Evolutionary conservation across 1,140 invertebrate genomes (phyloP).

Genomic region (Eubasilissa regina): DNA sequence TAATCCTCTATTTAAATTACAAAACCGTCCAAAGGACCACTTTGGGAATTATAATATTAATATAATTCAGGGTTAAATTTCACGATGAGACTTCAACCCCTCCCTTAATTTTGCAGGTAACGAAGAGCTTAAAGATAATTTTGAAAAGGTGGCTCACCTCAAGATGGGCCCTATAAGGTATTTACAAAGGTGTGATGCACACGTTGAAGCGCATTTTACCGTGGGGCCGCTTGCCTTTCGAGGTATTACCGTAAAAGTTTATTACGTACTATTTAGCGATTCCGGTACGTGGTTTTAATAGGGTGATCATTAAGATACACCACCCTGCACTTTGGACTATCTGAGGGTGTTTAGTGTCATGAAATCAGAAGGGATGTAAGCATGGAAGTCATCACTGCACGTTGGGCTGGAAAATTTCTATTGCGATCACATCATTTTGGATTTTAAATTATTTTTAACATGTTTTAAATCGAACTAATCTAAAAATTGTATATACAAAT

Average conservation of each 20-base stretch:
- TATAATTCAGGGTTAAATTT: no score
- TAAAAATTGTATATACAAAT: no score
- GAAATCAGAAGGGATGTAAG: not conserved
- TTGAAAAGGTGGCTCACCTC: not conserved
- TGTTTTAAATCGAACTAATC: no score
- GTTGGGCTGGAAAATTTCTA: not conserved
- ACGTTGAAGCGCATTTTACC: constrained; percentile 18
- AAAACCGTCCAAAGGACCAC: no score
- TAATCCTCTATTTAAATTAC: no score
- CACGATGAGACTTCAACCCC: no score
- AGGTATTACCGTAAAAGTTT: constrained; percentile 59
- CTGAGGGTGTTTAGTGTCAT: not conserved
- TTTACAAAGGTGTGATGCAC: constrained; percentile 5
- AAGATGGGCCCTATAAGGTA: constrained; percentile 5
- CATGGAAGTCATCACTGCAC: constrained; percentile 12
- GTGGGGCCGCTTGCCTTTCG: not conserved
- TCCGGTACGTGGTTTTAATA: constrained; percentile 52
- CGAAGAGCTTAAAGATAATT: no score
- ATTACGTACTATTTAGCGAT: constrained; percentile 59
- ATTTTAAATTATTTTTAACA: no score
- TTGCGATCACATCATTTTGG: not conserved
- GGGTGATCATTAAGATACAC: constrained; percentile 49
- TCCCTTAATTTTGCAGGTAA: no score
- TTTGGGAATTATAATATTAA: no score
- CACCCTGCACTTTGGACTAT: constrained; percentile 23